Conservation (phyloP, 2,113 vertebrate species). For the Podilymbus podiceps region DNA sequence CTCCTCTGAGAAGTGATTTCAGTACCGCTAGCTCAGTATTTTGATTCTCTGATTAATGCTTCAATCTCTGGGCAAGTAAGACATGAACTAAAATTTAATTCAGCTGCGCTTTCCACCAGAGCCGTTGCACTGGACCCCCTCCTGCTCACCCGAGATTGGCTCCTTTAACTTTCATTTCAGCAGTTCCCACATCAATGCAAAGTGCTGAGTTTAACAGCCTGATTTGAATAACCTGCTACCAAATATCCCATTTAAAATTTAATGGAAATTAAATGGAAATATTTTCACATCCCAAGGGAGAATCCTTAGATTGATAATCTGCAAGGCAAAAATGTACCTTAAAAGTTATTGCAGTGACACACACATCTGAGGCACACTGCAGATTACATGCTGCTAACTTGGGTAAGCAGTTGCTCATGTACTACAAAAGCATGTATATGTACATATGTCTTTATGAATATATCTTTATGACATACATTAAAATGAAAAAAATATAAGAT, state of each 20-base stretch:
- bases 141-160: rapidly evolving
- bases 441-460: background rate
- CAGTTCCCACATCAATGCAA: background rate
- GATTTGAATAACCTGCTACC: constrained; percentile 1
- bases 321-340: constrained; percentile 47
- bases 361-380: background rate
- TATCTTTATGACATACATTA: background rate
- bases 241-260: background rate
- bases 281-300: background rate
- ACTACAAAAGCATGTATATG: background rate
- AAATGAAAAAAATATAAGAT: background rate
- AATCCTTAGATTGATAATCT: constrained; percentile 18
- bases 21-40: background rate
- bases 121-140: background rate
- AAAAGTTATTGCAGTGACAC: background rate
- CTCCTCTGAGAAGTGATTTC: background rate
- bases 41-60: background rate
- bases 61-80: background rate
- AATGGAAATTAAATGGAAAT: constrained; percentile 52
- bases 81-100: background rate
- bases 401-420: background rate
- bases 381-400: background rate
- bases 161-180: background rate
- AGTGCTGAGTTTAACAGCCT: background rate
- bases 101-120: background rate